Conservation (phyloP, 2,113 vertebrate genomes). For the Zapornia atra region DNA sequence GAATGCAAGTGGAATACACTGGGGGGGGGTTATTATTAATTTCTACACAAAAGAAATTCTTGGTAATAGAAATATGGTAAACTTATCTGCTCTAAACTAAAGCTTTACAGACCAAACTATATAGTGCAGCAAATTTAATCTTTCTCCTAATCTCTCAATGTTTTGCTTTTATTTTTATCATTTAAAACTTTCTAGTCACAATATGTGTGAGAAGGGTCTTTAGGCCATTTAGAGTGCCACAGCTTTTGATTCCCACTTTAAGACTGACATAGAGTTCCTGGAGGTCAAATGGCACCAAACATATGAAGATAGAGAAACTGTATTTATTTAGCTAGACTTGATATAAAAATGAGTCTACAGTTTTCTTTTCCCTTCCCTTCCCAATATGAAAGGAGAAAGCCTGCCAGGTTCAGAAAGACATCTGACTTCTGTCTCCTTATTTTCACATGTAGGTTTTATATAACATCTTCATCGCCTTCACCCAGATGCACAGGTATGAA, state of each 20-base stretch:
- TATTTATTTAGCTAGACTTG: neutral
- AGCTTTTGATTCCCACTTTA: neutral
- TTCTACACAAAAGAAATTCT: neutral
- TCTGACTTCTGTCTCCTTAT: neutral
- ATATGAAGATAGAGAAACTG: neutral
- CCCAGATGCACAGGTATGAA: constrained; percentile 85
- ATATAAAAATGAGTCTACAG: neutral
- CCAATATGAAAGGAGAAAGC: neutral
- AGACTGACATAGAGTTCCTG: neutral
- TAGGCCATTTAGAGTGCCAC: neutral
- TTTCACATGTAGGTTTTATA: constrained; percentile 85
- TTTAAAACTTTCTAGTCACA: neutral
- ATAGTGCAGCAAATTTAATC: neutral
- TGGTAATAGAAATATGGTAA: neutral
- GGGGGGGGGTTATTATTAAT: neutral
- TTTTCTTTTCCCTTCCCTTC: neutral
- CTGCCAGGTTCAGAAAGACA: neutral
- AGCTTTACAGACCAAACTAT: neutral
- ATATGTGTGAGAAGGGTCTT: neutral
- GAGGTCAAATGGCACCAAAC: neutral
- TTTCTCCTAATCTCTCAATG: neutral
- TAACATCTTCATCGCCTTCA: constrained; percentile 91
- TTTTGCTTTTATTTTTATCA: neutral
- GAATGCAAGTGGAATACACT: neutral
- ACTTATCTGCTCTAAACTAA: neutral